Conservation (phyloP, 2,797 vertebrate species). For the Threskiornis aethiopicus region DNA sequence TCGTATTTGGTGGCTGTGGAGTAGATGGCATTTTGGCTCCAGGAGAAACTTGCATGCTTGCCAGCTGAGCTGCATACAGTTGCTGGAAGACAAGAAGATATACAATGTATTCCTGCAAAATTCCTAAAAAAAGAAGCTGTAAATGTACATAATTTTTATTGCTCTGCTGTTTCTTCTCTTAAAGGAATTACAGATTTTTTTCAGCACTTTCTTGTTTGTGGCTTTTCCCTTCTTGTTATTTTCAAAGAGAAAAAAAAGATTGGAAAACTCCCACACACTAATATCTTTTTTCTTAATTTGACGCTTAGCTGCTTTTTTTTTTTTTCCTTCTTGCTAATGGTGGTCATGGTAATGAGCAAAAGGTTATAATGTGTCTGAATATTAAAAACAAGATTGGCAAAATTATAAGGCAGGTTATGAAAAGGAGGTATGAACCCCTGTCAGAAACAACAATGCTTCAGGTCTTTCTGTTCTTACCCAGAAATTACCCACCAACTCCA, state of each 20-base stretch:
- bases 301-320: not conserved
- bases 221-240: not conserved
- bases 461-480: not conserved
- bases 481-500: not conserved
- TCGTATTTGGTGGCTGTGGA: slow-evolving; percentile 89
- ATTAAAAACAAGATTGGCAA: not conserved
- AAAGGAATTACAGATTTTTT: not conserved
- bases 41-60: slow-evolving; percentile 99
- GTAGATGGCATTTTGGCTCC: slow-evolving; percentile 97
- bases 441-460: not conserved
- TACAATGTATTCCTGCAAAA: slow-evolving; percentile 33
- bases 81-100: slow-evolving; percentile 85
- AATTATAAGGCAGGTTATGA: not conserved
- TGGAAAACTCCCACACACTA: not conserved
- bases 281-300: not conserved
- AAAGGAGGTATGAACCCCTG: not conserved
- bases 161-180: not conserved
- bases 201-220: not conserved
- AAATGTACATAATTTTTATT: not conserved
- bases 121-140: not conserved
- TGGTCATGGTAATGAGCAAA: not conserved
- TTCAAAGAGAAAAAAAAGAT: not conserved
- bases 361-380: not conserved
- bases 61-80: slow-evolving; percentile 98
- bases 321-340: not conserved